These are phyloP conservation scores for Coracopsis vasa DNA, from an alignment of 2,113 vertebrate genomes.

Conservation along the genomic window DNA sequence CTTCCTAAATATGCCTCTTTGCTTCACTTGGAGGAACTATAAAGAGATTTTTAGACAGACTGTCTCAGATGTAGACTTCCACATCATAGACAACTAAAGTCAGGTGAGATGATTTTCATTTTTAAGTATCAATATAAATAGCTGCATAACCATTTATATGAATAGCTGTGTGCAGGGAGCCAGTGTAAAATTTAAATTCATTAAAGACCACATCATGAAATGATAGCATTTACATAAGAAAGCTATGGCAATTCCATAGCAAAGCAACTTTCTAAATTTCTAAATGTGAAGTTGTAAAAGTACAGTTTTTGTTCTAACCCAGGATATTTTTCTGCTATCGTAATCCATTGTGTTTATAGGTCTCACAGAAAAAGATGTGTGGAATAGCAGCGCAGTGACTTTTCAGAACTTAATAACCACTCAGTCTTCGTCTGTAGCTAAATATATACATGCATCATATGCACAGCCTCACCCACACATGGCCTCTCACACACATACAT, in stretches of 20 bases:
- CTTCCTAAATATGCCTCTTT: constrained; percentile 20
- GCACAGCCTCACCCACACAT: not conserved
- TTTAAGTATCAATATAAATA: constrained; percentile 1
- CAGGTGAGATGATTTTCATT: not conserved
- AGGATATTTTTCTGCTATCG: not conserved
- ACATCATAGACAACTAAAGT: not conserved
- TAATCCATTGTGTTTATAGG: not conserved
- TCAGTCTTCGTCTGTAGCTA: not conserved
- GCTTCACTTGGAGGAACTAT: constrained; percentile 4
- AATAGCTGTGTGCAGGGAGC: not conserved
- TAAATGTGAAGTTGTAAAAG: not conserved
- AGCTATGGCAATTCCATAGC: not conserved
- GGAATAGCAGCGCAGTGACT: not conserved
- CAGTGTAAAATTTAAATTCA: not conserved
- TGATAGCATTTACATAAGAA: not conserved
- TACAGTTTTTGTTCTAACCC: not conserved
- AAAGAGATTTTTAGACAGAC: constrained; percentile 8
- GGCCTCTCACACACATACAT: not conserved
- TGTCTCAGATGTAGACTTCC: not conserved
- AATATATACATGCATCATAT: not conserved
- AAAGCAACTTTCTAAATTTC: constrained; percentile 19
- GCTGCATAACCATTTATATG: not conserved
- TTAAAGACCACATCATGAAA: not conserved
- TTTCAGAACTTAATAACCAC: not conserved
- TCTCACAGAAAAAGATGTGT: not conserved